A percentile compares a stretch with the other conserved stretches of the same genome.
phyloP scores from a whole-genome alignment of 2,888 invertebrate genomes.

The Drosophila melanosoma region DNA sequence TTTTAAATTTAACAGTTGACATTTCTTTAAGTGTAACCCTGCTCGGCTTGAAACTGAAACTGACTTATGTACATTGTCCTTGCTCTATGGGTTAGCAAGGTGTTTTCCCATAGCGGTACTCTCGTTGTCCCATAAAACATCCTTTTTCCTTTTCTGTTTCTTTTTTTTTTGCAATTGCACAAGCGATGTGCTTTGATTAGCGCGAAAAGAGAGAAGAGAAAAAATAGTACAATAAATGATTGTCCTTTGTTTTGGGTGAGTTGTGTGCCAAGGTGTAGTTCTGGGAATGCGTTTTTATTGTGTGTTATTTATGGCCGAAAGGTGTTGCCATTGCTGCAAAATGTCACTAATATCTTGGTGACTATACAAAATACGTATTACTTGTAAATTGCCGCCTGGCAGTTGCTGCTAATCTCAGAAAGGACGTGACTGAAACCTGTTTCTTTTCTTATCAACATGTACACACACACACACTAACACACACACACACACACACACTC shows the following conservation, averaged over 20 bases:
- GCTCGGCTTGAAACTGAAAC: slow-evolving; percentile 2
- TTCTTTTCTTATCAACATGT: slow-evolving; percentile 35
- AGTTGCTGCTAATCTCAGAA: slow-evolving; percentile 9
- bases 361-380: slow-evolving; percentile 3
- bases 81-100: slow-evolving; percentile 56
- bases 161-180: slow-evolving; percentile 67
- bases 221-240: slow-evolving; percentile 34
- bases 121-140: slow-evolving; percentile 16
- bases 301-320: slow-evolving; percentile 63
- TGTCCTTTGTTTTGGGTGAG: slow-evolving; percentile 44
- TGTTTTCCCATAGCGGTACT: slow-evolving; percentile 52
- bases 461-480: slow-evolving; percentile 5
- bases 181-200: slow-evolving; percentile 71
- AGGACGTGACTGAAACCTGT: slow-evolving; percentile 45
- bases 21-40: slow-evolving; percentile 37
- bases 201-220: slow-evolving; percentile 23
- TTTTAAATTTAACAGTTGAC: too few species aligned
- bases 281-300: slow-evolving; percentile 50
- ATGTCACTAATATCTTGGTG: slow-evolving; percentile 29
- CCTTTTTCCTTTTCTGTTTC: slow-evolving; percentile 1
- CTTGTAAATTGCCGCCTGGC: slow-evolving; percentile 17
- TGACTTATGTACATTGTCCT: slow-evolving; percentile 9
- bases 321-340: slow-evolving; percentile 59
- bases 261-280: slow-evolving; percentile 49
- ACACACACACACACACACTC: slow-evolving; percentile 13